These are phyloP conservation scores for Eurystomus gularis DNA, from an alignment of 2,113 vertebrate genomes.

Conservation along the genomic window DNA sequence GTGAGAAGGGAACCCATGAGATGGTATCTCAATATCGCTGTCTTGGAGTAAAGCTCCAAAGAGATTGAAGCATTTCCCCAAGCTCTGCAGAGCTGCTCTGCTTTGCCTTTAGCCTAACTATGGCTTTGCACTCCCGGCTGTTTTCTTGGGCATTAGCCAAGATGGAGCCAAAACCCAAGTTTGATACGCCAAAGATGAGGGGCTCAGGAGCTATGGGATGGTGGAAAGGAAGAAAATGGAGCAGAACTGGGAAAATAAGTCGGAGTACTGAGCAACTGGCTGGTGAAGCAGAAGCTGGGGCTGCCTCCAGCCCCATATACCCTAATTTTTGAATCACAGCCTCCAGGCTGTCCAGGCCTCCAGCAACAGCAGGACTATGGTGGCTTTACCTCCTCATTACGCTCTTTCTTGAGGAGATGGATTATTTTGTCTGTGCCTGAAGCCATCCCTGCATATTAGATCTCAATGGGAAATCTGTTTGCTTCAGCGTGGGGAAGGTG, in stretches of 20 bases:
- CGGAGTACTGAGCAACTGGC: neutral
- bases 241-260: neutral
- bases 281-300: neutral
- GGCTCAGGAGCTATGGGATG: neutral
- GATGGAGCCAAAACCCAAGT: neutral
- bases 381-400: neutral
- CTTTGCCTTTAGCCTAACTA: neutral
- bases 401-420: neutral
- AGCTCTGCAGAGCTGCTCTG: neutral
- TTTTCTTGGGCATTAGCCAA: neutral
- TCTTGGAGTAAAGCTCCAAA: neutral
- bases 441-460: neutral
- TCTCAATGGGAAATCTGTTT: neutral
- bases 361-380: neutral
- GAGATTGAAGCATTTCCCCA: neutral
- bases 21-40: neutral
- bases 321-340: neutral
- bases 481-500: neutral
- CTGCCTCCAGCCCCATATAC: neutral
- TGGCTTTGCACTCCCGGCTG: neutral
- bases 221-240: neutral
- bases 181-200: fast-evolving
- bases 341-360: neutral
- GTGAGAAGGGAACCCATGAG: neutral
- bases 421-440: neutral